phyloP scores from a whole-genome alignment of 2,797 vertebrate genomes.

The Gymnoscopelus braueri region DNA sequence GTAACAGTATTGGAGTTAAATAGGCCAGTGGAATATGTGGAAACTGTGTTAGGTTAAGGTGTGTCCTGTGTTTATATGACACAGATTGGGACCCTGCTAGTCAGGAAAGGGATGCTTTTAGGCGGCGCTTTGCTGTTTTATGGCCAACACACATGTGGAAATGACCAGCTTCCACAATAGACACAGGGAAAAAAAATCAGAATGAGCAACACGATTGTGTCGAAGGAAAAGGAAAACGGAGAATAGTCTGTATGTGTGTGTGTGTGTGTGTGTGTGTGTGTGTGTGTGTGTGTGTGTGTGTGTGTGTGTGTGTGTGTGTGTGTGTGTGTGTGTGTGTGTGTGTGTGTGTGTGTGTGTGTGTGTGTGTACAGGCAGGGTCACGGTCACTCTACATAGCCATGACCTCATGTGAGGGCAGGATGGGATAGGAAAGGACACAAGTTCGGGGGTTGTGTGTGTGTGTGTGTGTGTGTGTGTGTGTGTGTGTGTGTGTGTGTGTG shows the following conservation, averaged over 20 bases:
- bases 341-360: neutral
- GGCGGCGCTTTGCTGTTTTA: constrained; percentile 60
- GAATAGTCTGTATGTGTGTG: constrained; percentile 30
- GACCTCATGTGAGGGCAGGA: constrained; percentile 39
- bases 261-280: constrained; percentile 34
- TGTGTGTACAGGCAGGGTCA: constrained; percentile 48
- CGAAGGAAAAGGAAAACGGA: constrained; percentile 69
- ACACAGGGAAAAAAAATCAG: constrained; percentile 44
- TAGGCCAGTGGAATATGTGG: constrained; percentile 60
- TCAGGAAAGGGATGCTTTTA: constrained; percentile 81
- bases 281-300: constrained; percentile 39
- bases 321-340: neutral
- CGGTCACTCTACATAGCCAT: constrained; percentile 42
- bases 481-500: no score
- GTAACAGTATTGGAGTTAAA: constrained; percentile 14
- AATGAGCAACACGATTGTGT: constrained; percentile 72
- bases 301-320: constrained; percentile 16
- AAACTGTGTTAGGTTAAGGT: constrained; percentile 67
- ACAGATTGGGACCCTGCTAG: constrained; percentile 64
- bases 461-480: no score
- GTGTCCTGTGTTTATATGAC: constrained; percentile 77
- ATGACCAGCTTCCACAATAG: constrained; percentile 72
- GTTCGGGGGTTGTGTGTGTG: neutral
- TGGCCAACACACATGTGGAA: constrained; percentile 71
- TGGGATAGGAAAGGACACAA: constrained; percentile 9